A percentile compares a stretch with the other conserved stretches of the same genome.
These are phyloP conservation scores for Eurytoma californica DNA, from an alignment of 2,888 invertebrate genomes.

Conservation along the genomic window DNA sequence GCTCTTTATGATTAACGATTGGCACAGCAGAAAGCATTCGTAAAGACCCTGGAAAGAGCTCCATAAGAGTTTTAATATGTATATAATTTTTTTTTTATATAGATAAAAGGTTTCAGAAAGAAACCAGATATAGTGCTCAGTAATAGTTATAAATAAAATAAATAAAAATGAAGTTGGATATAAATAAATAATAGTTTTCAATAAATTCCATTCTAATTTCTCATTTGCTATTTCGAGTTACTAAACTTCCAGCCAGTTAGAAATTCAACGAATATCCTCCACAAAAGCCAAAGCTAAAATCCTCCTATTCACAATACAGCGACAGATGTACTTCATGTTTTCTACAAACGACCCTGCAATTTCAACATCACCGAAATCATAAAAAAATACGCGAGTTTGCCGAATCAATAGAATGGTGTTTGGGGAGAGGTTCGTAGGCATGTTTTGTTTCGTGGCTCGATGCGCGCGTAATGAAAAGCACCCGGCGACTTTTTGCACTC, in stretches of 20 bases:
- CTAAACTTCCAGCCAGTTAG: not conserved
- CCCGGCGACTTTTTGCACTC: slow-evolving; percentile 21
- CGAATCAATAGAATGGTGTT: slow-evolving; percentile 36
- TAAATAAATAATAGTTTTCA: not conserved
- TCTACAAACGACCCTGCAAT: not conserved
- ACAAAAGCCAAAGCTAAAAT: not conserved
- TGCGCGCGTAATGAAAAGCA: slow-evolving; percentile 9
- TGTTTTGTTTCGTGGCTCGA: not conserved
- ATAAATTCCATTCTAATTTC: not conserved
- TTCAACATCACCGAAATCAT: not conserved
- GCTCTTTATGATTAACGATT: too few relatives aligned
- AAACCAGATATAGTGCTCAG: too few relatives aligned
- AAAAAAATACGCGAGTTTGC: not conserved
- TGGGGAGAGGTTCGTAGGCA: not conserved
- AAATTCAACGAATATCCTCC: not conserved
- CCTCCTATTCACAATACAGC: not conserved
- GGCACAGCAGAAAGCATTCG: too few relatives aligned
- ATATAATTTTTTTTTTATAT: too few relatives aligned
- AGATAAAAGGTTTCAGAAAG: too few relatives aligned
- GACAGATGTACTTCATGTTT: not conserved
- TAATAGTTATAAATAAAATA: too few relatives aligned
- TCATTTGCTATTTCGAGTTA: not conserved
- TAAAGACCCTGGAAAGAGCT: too few relatives aligned
- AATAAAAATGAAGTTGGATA: too few relatives aligned
- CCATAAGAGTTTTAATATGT: too few relatives aligned